Evolutionary conservation across 2,113 vertebrate genomes (phyloP).

Genomic region (Fukomys damarensis): DNA sequence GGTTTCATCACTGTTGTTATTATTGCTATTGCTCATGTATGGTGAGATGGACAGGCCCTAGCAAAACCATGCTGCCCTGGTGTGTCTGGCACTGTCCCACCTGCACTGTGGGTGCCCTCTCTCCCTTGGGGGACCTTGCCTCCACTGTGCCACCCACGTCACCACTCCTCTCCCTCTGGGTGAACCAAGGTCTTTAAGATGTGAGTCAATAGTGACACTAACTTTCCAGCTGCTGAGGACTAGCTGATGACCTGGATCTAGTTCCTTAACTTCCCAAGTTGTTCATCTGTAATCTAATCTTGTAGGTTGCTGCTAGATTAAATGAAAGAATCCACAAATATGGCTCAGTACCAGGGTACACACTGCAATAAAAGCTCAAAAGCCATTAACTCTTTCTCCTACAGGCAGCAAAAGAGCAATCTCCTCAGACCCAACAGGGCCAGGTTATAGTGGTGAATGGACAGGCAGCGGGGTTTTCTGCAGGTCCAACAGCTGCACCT

Average conservation of each 20-base stretch:
- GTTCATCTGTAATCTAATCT: not conserved
- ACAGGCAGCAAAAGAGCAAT: not conserved
- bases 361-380: not conserved
- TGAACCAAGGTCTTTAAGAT: not conserved
- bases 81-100: not conserved
- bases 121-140: not conserved
- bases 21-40: not conserved
- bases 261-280: not conserved
- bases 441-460: not conserved
- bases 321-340: not conserved
- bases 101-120: not conserved
- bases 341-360: not conserved
- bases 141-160: not conserved
- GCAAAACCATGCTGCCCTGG: not conserved
- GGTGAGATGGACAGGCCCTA: not conserved
- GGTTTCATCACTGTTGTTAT: not conserved
- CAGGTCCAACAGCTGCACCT: not conserved
- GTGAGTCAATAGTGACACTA: not conserved
- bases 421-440: fast-evolving
- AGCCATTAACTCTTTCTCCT: not conserved
- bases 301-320: not conserved
- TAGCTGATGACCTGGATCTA: not conserved
- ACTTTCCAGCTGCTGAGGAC: not conserved
- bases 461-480: not conserved
- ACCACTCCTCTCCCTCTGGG: not conserved